Evolutionary conservation across 2,113 vertebrate species (phyloP).

Genomic region (Hypocryptadius cinnamomeus): DNA sequence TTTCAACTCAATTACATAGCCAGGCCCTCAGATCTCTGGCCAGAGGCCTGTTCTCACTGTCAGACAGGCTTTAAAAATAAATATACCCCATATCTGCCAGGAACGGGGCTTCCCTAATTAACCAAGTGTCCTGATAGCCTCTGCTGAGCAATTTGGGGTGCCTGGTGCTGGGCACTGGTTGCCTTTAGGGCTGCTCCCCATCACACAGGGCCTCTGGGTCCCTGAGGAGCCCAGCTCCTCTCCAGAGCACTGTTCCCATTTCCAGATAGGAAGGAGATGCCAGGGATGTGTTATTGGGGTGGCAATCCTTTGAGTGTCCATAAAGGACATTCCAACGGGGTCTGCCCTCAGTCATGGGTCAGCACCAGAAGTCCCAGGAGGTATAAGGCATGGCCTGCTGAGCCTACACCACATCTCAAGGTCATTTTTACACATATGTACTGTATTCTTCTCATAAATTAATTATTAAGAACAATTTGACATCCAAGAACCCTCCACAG

Average conservation of each 20-base stretch:
- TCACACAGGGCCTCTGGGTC: neutral
- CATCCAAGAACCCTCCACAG: neutral
- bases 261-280: neutral
- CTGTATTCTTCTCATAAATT: neutral
- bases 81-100: neutral
- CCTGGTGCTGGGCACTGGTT: neutral
- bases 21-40: slow-evolving; percentile 9
- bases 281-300: neutral
- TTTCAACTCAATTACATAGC: neutral
- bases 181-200: neutral
- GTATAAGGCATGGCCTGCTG: rapidly evolving
- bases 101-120: neutral
- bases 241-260: neutral
- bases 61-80: slow-evolving; percentile 33
- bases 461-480: neutral
- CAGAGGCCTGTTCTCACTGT: slow-evolving; percentile 3
- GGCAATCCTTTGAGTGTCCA: neutral
- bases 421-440: neutral
- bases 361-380: neutral
- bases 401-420: neutral
- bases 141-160: neutral
- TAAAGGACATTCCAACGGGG: rapidly evolving
- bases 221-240: neutral
- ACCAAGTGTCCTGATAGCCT: neutral
- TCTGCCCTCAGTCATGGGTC: neutral